These are phyloP conservation scores for Oryzias celebensis DNA, from an alignment of 2,113 vertebrate genomes.

Conservation along the genomic window DNA sequence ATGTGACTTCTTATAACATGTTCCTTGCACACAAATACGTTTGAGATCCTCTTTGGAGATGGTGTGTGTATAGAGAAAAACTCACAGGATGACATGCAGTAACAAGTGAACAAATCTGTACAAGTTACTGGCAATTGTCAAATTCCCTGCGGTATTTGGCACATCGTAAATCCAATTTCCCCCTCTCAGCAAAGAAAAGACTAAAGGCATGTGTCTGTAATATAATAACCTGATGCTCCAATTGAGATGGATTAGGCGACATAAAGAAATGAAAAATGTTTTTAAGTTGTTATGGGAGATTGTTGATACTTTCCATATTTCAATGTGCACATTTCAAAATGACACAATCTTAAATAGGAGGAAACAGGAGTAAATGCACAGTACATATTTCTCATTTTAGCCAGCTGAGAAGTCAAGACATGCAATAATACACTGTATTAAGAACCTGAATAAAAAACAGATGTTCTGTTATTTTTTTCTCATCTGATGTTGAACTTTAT, in stretches of 20 bases:
- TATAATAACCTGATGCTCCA: constrained; percentile 68
- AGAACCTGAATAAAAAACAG: constrained; percentile 59
- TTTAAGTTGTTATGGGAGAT: constrained; percentile 56
- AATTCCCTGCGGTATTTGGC: constrained; percentile 54
- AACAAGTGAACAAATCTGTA: constrained; percentile 61
- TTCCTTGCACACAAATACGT: constrained; percentile 14
- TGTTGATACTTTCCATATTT: constrained; percentile 70
- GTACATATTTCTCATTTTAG: constrained; percentile 68
- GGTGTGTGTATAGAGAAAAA: constrained; percentile 14
- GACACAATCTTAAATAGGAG: constrained; percentile 72
- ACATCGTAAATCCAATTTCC: constrained; percentile 61
- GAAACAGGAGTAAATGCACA: constrained; percentile 66
- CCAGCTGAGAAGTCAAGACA: constrained; percentile 54
- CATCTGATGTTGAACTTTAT: constrained; percentile 18
- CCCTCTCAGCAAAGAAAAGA: constrained; percentile 67
- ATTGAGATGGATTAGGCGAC: constrained; percentile 73
- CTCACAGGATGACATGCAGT: constrained; percentile 34
- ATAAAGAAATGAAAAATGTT: constrained; percentile 64
- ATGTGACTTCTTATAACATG: constrained; percentile 15
- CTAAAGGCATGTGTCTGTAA: constrained; percentile 76
- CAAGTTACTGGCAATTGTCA: constrained; percentile 56
- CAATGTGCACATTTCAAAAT: constrained; percentile 66
- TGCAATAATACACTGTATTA: constrained; percentile 53
- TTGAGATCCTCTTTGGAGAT: constrained; percentile 28
- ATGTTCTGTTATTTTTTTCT: constrained; percentile 46